Evolutionary conservation across 2,113 vertebrate species (phyloP).

Genomic region (Zosterops hypoxanthus): DNA sequence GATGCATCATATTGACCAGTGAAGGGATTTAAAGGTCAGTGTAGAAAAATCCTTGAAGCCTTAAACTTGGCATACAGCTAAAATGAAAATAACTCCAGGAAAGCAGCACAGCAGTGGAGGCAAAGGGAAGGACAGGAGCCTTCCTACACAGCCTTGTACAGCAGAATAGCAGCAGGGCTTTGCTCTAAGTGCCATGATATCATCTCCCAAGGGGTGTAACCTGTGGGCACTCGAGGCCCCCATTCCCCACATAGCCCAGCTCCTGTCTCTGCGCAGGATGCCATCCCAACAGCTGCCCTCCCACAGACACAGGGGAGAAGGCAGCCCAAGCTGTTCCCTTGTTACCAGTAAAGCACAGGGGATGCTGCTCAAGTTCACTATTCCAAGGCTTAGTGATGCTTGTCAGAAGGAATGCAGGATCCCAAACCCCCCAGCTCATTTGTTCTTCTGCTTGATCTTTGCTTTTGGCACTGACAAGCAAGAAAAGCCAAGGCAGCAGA

Average conservation of each 20-base stretch:
- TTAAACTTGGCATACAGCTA: slow-evolving; percentile 18
- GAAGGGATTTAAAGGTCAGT: slow-evolving; percentile 68
- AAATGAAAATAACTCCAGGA: slow-evolving; percentile 46
- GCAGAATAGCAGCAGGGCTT: background rate
- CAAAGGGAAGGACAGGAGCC: background rate
- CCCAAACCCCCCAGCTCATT: background rate
- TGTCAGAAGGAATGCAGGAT: background rate
- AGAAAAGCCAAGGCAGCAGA: background rate
- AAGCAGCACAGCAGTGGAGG: background rate
- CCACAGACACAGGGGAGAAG: accelerated
- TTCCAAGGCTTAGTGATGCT: background rate
- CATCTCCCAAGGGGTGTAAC: background rate
- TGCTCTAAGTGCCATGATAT: background rate
- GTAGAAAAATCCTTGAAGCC: slow-evolving; percentile 61
- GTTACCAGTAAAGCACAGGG: background rate
- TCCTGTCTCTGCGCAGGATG: background rate
- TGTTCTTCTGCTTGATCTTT: background rate
- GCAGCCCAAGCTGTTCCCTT: background rate
- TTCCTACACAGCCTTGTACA: accelerated
- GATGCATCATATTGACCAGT: slow-evolving; percentile 60
- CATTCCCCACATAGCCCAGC: accelerated
- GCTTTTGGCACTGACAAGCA: background rate
- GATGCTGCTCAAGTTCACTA: background rate
- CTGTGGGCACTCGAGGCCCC: accelerated
- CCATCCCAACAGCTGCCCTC: accelerated